Percentiles rank a stretch among this genome's conserved stretches.
phyloP scores from a whole-genome alignment of 2,888 invertebrate species.

The Andrena chrysosceles region DNA sequence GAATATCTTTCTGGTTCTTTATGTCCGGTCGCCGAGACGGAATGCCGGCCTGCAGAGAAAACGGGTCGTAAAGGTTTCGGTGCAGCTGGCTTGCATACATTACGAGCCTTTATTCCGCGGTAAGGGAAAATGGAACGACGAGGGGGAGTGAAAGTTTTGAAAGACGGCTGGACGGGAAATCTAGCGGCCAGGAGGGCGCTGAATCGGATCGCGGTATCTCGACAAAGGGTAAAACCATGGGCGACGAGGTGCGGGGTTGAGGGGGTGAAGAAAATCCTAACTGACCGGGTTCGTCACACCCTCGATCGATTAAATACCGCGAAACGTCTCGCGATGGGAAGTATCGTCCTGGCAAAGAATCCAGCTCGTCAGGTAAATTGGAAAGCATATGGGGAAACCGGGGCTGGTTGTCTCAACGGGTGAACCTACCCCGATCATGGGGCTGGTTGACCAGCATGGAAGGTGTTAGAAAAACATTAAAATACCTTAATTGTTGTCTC shows the following conservation, averaged over 20 bases:
- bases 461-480: too few species aligned
- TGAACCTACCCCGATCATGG: too few species aligned
- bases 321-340: background rate
- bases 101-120: slow-evolving; percentile 56
- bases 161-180: slow-evolving; percentile 43
- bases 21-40: slow-evolving; percentile 56
- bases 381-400: background rate
- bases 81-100: slow-evolving; percentile 67
- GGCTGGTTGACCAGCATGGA: too few species aligned
- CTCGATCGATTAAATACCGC: background rate
- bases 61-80: slow-evolving; percentile 60
- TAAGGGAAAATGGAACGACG: slow-evolving; percentile 54
- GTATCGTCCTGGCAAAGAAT: background rate
- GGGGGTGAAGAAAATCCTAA: slow-evolving; percentile 21
- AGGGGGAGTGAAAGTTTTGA: slow-evolving; percentile 48
- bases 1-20: slow-evolving; percentile 70
- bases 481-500: too few species aligned
- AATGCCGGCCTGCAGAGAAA: slow-evolving; percentile 47
- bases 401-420: too few species aligned
- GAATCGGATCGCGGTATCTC: slow-evolving; percentile 58
- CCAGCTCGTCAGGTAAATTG: background rate
- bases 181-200: slow-evolving; percentile 17
- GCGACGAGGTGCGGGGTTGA: slow-evolving; percentile 7
- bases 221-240: slow-evolving; percentile 51
- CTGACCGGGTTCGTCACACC: background rate